Base-by-base conservation (phyloP, 2,113 vertebrate genomes). In the Semicossyphus pulcher region DNA sequence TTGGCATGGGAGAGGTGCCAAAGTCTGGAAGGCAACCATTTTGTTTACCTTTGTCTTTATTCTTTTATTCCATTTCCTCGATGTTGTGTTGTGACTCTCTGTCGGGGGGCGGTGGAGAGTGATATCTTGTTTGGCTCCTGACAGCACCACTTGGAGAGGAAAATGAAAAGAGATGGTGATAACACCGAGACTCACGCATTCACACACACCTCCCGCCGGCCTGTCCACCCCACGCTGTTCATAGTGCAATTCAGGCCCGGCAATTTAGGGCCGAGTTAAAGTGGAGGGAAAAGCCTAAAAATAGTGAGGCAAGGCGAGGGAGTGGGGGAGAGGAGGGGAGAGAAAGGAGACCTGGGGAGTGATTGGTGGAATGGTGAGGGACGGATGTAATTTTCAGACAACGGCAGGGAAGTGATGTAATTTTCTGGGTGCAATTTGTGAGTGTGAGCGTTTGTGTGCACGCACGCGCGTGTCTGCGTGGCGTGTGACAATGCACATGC, bases 101-200 rank as follows among this genome's bases (percentile, higher is more conserved):
- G 80, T 81, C 23, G 81, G 68, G 37, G 76, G 61, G 81, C 58
- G 39, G 32, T 23, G 66, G 66, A 77, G 88, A 87, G 81, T 85
- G 89, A 91, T 94, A 90, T 93, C 88, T 91, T 87, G 89, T 92
- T 93, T 94, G 90, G 88, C 90, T 87, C 86, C 81, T 93, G 90
- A 93, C 92, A 92, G 89, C 83, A 83, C 80, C 84, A 87, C 88
- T 90, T 67, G 85, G 88, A 80, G 88, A 88, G 78, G 86, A 89
- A 92, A 93, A 92, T 93, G 85, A 91, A 92, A 90, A 91, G 92
- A 87, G 88, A 90, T 90, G 91, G 88, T 69, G 84, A 92, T 92
- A 88, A 91, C 83, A 77, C 80, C 54, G 72, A 84, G 74, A 80
- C 84, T 83, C 72, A 78, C 67, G 47, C 86, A 82, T 85, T 84